A percentile compares a stretch with the other conserved stretches of the same genome.
Conservation (phyloP, 2,888 invertebrate species). For the Syrista parreyssii region DNA sequence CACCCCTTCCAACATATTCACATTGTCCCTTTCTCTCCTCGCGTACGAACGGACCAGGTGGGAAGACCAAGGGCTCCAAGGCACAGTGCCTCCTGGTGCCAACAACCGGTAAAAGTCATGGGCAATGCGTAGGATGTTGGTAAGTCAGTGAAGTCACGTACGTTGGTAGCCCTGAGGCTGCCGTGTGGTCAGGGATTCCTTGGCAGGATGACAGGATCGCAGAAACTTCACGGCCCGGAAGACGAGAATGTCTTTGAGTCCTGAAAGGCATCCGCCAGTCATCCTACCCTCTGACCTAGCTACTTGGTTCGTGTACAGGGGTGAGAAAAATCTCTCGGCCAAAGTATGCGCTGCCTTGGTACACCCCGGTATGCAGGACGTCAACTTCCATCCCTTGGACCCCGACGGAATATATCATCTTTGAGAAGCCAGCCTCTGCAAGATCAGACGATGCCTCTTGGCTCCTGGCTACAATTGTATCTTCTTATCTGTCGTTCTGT, state of each 20-base stretch:
- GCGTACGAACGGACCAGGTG: too few relatives aligned
- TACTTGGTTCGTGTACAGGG: conserved; percentile 8
- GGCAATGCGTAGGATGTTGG: conserved; percentile 48
- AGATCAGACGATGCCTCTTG: background rate
- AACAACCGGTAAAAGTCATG: conserved; percentile 29
- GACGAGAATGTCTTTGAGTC: conserved; percentile 66
- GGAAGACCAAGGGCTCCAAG: too few relatives aligned
- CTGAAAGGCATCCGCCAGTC: conserved; percentile 51
- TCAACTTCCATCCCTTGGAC: background rate
- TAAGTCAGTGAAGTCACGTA: conserved; percentile 44
- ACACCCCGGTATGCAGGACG: conserved; percentile 36
- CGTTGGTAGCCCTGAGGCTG: conserved; percentile 45
- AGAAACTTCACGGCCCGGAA: conserved; percentile 58
- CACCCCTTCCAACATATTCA: too few relatives aligned
- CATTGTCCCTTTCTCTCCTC: too few relatives aligned
- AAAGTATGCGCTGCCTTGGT: conserved; percentile 43
- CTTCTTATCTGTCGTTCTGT: background rate
- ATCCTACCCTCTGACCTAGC: background rate
- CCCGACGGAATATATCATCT: background rate
- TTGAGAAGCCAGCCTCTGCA: background rate
- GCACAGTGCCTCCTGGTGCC: too few relatives aligned
- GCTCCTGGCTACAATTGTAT: background rate
- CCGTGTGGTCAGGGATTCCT: conserved; percentile 63
- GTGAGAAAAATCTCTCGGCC: conserved; percentile 49
- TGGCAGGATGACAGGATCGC: conserved; percentile 39